A percentile compares a stretch with the other conserved stretches of the same genome.
phyloP scores from a whole-genome alignment of 1,140 invertebrate genomes.

The Phymorhynchus buccinoides region DNA sequence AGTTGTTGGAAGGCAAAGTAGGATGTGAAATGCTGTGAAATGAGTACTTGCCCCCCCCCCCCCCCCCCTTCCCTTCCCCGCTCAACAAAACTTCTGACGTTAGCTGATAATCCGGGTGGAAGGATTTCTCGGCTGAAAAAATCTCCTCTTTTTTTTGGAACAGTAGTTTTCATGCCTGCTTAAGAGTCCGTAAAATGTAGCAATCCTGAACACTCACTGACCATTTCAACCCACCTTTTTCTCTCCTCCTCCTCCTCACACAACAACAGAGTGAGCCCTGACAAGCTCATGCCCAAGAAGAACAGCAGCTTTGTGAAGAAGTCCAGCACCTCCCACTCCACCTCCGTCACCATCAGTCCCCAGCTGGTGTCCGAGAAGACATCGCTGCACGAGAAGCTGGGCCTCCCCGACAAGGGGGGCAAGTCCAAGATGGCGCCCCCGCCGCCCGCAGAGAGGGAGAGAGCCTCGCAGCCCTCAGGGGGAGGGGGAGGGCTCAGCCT shows the following conservation, averaged over 20 bases:
- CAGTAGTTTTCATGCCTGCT: too few species aligned
- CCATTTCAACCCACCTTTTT: background rate
- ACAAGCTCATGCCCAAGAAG: constrained; percentile 37
- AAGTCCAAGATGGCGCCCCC: constrained; percentile 2
- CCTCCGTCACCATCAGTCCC: constrained; percentile 52
- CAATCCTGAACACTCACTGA: too few species aligned
- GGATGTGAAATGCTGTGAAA: too few species aligned
- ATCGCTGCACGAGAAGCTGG: constrained; percentile 62
- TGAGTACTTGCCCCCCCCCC: too few species aligned
- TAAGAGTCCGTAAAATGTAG: too few species aligned
- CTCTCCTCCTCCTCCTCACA: background rate
- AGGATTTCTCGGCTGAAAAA: too few species aligned
- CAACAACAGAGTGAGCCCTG: constrained; percentile 11
- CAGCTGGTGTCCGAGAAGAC: constrained; percentile 67
- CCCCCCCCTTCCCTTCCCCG: too few species aligned
- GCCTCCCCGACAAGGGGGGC: constrained; percentile 41
- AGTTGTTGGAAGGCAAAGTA: too few species aligned
- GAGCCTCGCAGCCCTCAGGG: constrained; percentile 49
- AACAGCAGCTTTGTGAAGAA: constrained; percentile 35
- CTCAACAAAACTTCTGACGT: too few species aligned
- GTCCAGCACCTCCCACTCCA: background rate
- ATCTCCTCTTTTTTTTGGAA: too few species aligned
- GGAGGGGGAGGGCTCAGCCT: constrained; percentile 58
- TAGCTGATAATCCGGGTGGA: too few species aligned
- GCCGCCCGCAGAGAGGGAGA: constrained; percentile 40